phyloP scores from a whole-genome alignment of 2,113 vertebrate species.

The Trematocara stigmaticum region DNA sequence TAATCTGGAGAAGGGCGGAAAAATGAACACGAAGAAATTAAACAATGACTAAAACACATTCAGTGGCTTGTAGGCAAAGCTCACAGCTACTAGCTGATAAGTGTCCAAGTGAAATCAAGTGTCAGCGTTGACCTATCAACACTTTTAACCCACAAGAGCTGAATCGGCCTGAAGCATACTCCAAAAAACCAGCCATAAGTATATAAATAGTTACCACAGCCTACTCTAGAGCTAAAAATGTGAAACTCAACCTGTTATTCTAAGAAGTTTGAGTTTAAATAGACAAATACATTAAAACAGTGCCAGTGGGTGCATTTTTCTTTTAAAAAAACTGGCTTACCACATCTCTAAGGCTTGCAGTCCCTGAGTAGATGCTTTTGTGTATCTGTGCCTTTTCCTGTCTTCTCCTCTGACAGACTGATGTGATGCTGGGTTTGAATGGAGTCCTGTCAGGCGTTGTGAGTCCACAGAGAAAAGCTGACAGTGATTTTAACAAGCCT shows the following conservation, averaged over 20 bases:
- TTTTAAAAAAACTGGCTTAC: background rate
- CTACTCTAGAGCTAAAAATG: background rate
- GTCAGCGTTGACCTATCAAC: background rate
- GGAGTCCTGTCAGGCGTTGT: slow-evolving; percentile 16
- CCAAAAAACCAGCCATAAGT: background rate
- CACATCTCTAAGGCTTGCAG: background rate
- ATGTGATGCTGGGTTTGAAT: background rate
- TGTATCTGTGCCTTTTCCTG: background rate
- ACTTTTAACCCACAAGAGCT: background rate
- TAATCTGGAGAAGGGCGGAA: background rate
- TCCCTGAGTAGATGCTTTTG: background rate
- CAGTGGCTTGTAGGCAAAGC: background rate
- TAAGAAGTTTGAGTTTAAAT: background rate
- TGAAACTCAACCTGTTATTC: background rate
- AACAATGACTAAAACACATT: background rate
- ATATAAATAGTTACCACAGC: background rate
- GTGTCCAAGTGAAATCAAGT: background rate
- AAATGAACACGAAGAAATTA: background rate
- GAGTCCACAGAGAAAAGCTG: slow-evolving; percentile 23
- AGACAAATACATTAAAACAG: background rate
- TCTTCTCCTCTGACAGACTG: slow-evolving; percentile 10
- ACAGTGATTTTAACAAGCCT: slow-evolving; percentile 28
- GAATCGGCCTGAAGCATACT: background rate
- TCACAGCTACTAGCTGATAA: background rate
- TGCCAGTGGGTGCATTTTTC: background rate